Base-by-base conservation (phyloP, 2,113 vertebrate species). In the Gallinago undulata region DNA sequence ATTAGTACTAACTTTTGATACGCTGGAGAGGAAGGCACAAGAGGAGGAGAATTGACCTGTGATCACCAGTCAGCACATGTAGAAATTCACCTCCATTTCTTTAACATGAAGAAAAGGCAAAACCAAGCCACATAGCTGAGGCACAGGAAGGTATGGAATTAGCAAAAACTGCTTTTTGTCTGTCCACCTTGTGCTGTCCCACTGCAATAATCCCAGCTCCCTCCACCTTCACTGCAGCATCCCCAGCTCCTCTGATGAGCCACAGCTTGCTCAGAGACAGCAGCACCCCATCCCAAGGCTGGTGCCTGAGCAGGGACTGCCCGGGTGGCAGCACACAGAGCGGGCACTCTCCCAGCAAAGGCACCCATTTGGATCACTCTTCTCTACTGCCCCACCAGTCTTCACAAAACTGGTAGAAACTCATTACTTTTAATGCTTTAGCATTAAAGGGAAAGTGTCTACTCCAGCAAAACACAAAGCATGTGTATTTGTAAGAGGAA, bases 261-360 rank as follows among this genome's bases (percentile, higher is more conserved):
- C 50, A 19, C 7, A 84, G 48, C 30, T 51, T 13, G 47, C 37
- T 67, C 6, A 3, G 81, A 74, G 19, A 31, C 1, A 66, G 47
- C 68, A 16, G 23, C 1, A 9, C 24, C 1, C 37, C 15, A 41
- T 30, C 43, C 33, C 51, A 12, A 1, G 7, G 60, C 50, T 62
- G 51, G 41, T 25, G 51, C 6, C 1, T 0, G 5, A 66, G n/a
- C 0, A 1, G 14, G 24, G 64, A 51, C 50, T 8, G 48, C 56
- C 68, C 56, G 9, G 59, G 18, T 19, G n/a, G n/a, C 64, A 43
- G n/a, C 41, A 87, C 69, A 55, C 27, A 45, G 59, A 55, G 41
- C 2, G 3, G 2, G 19, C 48, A 5, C 69, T 59, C 24, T 9
- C 64, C 47, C 70, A 33, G 9, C 2, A 17, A 37, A 50, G 62